These are phyloP conservation scores for Meganola albula DNA, from an alignment of 2,888 invertebrate genomes.

Conservation along the genomic window DNA sequence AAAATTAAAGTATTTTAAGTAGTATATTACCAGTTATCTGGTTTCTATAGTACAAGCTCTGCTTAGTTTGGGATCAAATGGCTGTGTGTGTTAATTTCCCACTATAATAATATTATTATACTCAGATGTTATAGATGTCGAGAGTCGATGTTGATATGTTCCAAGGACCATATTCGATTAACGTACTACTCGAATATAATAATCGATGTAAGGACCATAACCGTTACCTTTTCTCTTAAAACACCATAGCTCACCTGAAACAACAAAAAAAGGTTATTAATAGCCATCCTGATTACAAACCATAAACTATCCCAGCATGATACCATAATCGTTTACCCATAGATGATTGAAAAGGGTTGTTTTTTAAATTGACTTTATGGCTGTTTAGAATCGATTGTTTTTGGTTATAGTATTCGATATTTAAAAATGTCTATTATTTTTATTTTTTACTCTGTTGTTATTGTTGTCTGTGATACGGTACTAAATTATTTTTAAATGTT, in stretches of 20 bases:
- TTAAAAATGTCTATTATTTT: not conserved
- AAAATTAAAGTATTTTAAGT: no score
- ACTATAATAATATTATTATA: no score
- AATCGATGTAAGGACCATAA: no score
- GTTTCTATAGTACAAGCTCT: no score
- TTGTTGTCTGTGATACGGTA: not conserved
- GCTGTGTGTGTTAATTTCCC: no score
- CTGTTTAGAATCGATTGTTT: not conserved
- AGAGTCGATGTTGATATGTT: no score
- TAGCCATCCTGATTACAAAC: constrained; percentile 21
- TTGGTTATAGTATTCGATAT: not conserved
- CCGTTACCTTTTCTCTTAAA: constrained; percentile 20
- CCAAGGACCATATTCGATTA: no score
- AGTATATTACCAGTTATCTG: no score
- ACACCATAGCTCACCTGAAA: constrained; percentile 40
- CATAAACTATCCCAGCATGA: constrained; percentile 24
- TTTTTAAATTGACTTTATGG: constrained; percentile 5
- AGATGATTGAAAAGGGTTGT: constrained; percentile 5
- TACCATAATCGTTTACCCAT: constrained; percentile 11
- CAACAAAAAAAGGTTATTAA: constrained; percentile 35
- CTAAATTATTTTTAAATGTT: not conserved
- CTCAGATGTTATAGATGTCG: no score
- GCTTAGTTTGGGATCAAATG: no score
- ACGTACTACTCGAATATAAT: no score
- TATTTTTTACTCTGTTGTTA: constrained; percentile 2